Conservation (phyloP, 53 echinoderm and acorn worm genomes). For the Henricia sp. region DNA sequence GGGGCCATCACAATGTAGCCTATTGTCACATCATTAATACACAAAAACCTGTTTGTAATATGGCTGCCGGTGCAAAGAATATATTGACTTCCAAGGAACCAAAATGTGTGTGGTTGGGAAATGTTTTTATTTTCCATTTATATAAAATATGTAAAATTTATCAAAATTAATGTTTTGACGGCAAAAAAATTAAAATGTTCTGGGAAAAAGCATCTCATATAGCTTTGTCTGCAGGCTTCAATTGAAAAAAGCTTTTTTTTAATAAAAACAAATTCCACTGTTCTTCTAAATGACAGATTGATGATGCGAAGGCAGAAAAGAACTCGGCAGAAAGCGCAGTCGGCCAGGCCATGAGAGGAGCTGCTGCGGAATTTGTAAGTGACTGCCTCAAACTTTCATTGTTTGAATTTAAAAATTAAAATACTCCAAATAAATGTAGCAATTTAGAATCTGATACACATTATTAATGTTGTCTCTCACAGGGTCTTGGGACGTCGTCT, state of each 20-base stretch:
- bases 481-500: slow-evolving; percentile 62
- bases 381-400: neutral
- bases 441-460: neutral
- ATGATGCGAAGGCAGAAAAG: slow-evolving; percentile 92
- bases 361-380: slow-evolving; percentile 64
- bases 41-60: neutral
- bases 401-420: neutral
- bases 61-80: too few species aligned
- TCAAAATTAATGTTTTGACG: too few species aligned
- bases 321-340: slow-evolving; percentile 29
- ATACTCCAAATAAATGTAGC: too few species aligned
- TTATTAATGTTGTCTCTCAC: neutral
- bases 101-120: too few species aligned
- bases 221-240: too few species aligned
- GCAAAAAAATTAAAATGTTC: too few species aligned
- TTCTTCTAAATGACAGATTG: slow-evolving; percentile 67
- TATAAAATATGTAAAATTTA: too few species aligned
- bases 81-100: neutral
- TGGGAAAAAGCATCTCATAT: too few species aligned
- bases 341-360: slow-evolving; percentile 53
- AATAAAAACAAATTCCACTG: neutral
- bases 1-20: too few species aligned
- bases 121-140: too few species aligned
- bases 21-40: too few species aligned
- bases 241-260: too few species aligned